Evolutionary conservation across 2,113 vertebrate genomes (phyloP).

Genomic region (Rattus rattus): DNA sequence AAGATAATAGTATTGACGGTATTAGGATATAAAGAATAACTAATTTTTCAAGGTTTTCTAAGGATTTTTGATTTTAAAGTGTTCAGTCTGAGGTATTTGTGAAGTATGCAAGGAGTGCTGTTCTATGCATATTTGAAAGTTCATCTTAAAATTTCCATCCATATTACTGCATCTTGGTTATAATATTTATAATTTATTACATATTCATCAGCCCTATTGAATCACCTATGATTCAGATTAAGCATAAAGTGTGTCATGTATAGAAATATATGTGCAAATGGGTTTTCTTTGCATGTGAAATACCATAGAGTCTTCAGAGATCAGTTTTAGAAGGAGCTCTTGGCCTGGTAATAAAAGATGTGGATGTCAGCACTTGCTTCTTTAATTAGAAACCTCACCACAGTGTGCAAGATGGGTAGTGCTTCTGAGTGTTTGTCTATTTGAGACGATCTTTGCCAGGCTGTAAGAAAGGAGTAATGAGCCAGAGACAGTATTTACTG

Average conservation of each 20-base stretch:
- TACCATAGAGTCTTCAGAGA: conserved; percentile 25
- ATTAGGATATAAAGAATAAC: conserved; percentile 26
- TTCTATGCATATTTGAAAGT: conserved; percentile 10
- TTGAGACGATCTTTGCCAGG: not conserved
- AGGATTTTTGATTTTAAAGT: conserved; percentile 58
- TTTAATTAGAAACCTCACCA: conserved; percentile 27
- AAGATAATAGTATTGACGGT: conserved; percentile 10
- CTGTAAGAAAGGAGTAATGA: conserved; percentile 14
- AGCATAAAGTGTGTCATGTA: not conserved
- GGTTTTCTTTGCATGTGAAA: conserved; percentile 56
- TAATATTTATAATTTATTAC: conserved; percentile 44
- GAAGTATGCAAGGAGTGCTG: not conserved
- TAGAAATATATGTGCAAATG: conserved; percentile 12
- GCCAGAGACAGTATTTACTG: conserved; percentile 1
- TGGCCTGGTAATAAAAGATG: conserved; percentile 9
- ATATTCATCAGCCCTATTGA: not conserved
- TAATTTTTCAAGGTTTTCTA: conserved; percentile 34
- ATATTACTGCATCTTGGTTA: conserved; percentile 49
- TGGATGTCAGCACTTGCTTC: conserved; percentile 18
- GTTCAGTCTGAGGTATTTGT: conserved; percentile 28
- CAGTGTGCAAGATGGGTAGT: not conserved
- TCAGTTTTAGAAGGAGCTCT: conserved; percentile 6
- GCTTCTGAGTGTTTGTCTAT: conserved; percentile 43
- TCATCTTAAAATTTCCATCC: conserved; percentile 14
- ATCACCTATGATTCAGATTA: not conserved